These are phyloP conservation scores for Brachionus manjavacas DNA, from an alignment of 1,140 invertebrate genomes.

Conservation along the genomic window DNA sequence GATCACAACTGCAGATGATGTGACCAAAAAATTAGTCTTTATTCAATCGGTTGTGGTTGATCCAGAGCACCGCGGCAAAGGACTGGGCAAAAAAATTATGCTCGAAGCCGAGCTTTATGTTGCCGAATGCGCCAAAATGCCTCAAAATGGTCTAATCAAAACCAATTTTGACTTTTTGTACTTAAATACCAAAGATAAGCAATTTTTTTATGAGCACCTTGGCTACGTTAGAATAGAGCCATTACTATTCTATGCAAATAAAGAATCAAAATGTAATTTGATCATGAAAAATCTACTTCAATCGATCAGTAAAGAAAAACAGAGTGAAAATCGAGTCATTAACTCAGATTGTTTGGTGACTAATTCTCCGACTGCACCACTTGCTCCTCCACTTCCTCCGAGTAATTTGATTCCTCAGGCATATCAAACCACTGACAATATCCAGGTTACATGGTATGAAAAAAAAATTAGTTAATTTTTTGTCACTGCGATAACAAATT, in stretches of 20 bases:
- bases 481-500: not conserved
- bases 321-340: not conserved
- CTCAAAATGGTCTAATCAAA: not conserved
- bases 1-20: not conserved
- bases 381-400: not conserved
- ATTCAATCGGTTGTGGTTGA: slow-evolving; percentile 41
- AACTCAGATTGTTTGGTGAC: not conserved
- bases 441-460: not conserved
- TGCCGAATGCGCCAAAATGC: not conserved
- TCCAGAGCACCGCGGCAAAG: not conserved
- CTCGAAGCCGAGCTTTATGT: not conserved
- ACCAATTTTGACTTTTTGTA: slow-evolving; percentile 24
- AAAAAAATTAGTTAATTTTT: not conserved
- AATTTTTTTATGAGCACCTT: not conserved
- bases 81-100: slow-evolving; percentile 11
- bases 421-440: not conserved
- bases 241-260: slow-evolving; percentile 16
- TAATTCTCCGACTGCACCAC: not conserved
- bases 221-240: slow-evolving; percentile 11
- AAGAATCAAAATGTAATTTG: slow-evolving; percentile 7
- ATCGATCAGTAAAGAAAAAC: not conserved
- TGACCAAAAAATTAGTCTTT: not conserved
- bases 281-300: slow-evolving; percentile 21
- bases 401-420: not conserved
- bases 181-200: slow-evolving; percentile 41